Base-by-base conservation (phyloP, 1,140 invertebrate species). In the Drosophila nikananu region DNA sequence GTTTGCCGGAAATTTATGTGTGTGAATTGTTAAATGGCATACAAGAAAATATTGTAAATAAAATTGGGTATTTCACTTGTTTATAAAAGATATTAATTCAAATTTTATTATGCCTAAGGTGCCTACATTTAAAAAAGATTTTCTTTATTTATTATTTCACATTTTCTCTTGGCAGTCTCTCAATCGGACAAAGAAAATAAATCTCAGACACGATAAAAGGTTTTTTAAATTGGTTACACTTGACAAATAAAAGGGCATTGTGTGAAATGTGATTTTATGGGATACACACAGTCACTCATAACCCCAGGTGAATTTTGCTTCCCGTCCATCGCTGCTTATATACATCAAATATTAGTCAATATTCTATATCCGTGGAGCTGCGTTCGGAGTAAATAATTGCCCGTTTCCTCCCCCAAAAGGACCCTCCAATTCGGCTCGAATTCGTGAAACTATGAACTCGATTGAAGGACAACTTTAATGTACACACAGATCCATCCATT, bases 391-490 rank as follows among this genome's bases (percentile, higher is more conserved):
- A 52, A 61, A 72, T 73, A 52, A 61, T 74, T 61, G 68, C 12
- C 13, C 35, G 41, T 42, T 41, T 46, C 23, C 48, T 39, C 41
- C 60, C 37, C 37, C 30, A 5, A 54, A 54, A 67, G 44, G 62
- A 52, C 32, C 12, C 21, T 10, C 23, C n/a, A 52, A 67, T 57
- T 52, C 39, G 32, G 13, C 19, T 35, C 21, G 46, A 60, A 44
- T 57, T 57, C 21, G 62, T 27, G 61, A 57, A 67, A 77, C 74
- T 77, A 77, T 77, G 73, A 57, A 67, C 73, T 44, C 35, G 48
- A 46, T 52, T 54, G 54, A 77, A 67, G 63, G 48, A 77, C 62
- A 67, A 54, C 63, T 77, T 65, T 67, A 65, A 75, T 51, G 73
- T 58, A 67, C 73, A 77, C 54, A 52, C 46, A 25, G n/a, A 8